A percentile compares a stretch with the other conserved stretches of the same genome.
Conservation (phyloP, 2,113 vertebrate genomes). For the Ondatra zibethicus region DNA sequence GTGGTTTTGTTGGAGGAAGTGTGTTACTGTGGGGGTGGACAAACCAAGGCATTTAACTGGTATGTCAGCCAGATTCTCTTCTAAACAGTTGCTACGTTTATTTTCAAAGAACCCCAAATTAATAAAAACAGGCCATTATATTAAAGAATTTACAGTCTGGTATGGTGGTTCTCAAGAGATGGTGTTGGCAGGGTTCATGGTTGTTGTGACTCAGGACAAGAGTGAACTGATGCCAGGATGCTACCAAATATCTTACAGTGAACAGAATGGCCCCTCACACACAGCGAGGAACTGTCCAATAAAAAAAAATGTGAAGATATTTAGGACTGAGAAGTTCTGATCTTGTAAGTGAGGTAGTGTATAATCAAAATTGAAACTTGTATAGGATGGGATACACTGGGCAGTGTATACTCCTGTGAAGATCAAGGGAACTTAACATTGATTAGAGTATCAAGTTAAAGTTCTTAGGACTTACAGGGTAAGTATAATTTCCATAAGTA, state of each 20-base stretch:
- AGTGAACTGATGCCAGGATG: neutral
- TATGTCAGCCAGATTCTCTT: neutral
- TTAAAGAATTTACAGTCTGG: neutral
- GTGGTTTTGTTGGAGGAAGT: too few relatives aligned
- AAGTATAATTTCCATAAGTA: neutral
- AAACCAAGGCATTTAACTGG: neutral
- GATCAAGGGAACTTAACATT: neutral
- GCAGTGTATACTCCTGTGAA: neutral
- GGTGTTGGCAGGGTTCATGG: neutral
- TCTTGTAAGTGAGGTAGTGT: conserved; percentile 10
- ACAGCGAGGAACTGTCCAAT: neutral
- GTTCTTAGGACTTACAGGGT: neutral
- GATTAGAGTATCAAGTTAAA: conserved; percentile 16
- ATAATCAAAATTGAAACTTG: conserved; percentile 25
- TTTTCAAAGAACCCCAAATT: conserved; percentile 26
- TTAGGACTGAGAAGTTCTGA: neutral
- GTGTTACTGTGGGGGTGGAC: neutral
- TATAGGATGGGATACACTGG: neutral
- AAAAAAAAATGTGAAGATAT: neutral
- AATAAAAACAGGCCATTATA: neutral
- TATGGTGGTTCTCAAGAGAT: neutral
- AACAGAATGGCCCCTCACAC: neutral
- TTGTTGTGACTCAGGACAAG: neutral
- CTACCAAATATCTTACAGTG: neutral
- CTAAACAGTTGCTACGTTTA: neutral